Percentiles rank a stretch among this genome's conserved stretches.
Conservation (phyloP, 2,797 vertebrate genomes). For the Synanceia verrucosa region DNA sequence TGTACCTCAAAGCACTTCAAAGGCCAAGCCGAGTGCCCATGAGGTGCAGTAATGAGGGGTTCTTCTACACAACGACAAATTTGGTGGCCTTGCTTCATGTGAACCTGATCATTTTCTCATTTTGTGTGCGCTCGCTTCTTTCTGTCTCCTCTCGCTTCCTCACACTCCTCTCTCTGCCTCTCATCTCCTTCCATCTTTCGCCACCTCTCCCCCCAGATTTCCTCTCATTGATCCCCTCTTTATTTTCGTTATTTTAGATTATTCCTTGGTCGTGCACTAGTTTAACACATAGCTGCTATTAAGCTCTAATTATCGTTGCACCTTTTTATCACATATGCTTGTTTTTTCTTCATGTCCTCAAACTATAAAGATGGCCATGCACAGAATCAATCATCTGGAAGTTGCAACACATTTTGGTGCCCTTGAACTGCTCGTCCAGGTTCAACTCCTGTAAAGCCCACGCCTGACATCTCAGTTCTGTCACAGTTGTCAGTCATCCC, state of each 20-base stretch:
- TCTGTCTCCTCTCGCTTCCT: slow-evolving; percentile 37
- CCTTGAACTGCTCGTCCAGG: slow-evolving; percentile 62
- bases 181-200: slow-evolving; percentile 56
- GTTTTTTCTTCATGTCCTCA: not conserved
- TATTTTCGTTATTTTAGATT: slow-evolving; percentile 48
- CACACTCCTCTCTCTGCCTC: slow-evolving; percentile 36
- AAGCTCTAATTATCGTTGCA: slow-evolving; percentile 14
- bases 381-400: not conserved
- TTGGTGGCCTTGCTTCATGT: slow-evolving; percentile 68
- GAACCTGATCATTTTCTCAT: slow-evolving; percentile 74
- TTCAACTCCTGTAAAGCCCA: slow-evolving; percentile 50
- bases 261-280: not conserved
- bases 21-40: slow-evolving; percentile 80
- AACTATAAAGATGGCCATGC: not conserved
- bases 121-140: slow-evolving; percentile 47
- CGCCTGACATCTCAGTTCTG: slow-evolving; percentile 63
- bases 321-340: slow-evolving; percentile 4
- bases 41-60: slow-evolving; percentile 85
- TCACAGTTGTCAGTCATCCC: slow-evolving; percentile 73
- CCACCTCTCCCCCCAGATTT: slow-evolving; percentile 55
- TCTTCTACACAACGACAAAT: slow-evolving; percentile 74
- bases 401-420: slow-evolving; percentile 40
- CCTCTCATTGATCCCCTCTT: slow-evolving; percentile 54
- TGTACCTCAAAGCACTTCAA: slow-evolving; percentile 88
- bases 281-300: slow-evolving; percentile 19